Conservation (phyloP, 2,113 vertebrate genomes). For the Corythaeola cristata region DNA sequence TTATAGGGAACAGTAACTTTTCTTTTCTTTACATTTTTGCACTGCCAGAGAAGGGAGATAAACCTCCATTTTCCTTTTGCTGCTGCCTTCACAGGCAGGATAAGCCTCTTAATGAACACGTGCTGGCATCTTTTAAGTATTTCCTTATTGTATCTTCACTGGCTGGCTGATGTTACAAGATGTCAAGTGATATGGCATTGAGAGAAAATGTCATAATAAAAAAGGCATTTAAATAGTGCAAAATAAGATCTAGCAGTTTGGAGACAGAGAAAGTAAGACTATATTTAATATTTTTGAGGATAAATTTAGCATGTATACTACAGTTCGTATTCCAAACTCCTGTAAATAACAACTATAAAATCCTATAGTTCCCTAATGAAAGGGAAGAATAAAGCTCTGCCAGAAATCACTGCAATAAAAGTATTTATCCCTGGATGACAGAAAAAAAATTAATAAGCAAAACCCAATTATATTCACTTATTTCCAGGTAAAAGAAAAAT, state of each 20-base stretch:
- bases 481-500: conserved; percentile 20
- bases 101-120: not conserved
- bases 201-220: not conserved
- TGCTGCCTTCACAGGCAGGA: not conserved
- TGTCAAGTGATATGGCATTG: not conserved
- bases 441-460: not conserved
- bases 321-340: not conserved
- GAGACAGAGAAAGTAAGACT: not conserved
- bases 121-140: not conserved
- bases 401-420: conserved; percentile 31
- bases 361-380: not conserved
- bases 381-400: not conserved
- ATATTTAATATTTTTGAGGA: not conserved
- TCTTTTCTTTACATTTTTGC: not conserved
- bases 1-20: not conserved
- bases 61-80: not conserved
- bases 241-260: not conserved
- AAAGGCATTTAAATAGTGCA: not conserved
- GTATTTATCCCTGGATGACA: not conserved
- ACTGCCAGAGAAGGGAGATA: not conserved
- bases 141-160: not conserved
- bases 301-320: not conserved
- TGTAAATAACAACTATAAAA: conserved; percentile 10
- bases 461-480: not conserved
- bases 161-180: not conserved